Evolutionary conservation across 2,113 vertebrate genomes (phyloP).

Genomic region (Cyanistes caeruleus): DNA sequence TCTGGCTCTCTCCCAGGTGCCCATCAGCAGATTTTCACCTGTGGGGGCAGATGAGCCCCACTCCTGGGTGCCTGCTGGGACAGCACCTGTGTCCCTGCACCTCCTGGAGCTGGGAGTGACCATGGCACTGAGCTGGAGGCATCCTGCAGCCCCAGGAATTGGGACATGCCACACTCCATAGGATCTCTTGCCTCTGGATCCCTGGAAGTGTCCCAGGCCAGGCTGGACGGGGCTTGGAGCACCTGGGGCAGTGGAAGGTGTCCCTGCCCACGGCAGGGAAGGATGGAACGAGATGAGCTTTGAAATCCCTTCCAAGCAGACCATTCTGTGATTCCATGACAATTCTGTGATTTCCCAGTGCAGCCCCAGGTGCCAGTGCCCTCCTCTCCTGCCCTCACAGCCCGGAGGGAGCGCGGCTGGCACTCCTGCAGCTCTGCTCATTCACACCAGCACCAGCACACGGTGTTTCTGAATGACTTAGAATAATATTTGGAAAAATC

Average conservation of each 20-base stretch:
- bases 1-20: neutral
- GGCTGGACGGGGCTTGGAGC: neutral
- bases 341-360: neutral
- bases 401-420: neutral
- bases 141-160: neutral
- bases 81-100: neutral
- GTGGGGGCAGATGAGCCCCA: neutral
- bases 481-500: conserved; percentile 62
- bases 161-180: accelerated
- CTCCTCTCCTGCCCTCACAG: neutral
- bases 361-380: neutral
- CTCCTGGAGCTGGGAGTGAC: neutral
- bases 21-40: neutral
- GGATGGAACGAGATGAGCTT: neutral
- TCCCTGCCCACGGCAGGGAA: neutral
- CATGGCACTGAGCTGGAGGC: neutral
- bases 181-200: neutral
- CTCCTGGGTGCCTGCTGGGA: neutral
- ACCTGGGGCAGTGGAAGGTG: neutral
- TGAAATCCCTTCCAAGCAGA: neutral
- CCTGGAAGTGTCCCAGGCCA: neutral
- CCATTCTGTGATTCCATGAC: neutral
- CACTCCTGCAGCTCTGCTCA: neutral
- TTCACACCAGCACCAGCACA: conserved; percentile 43
- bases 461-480: conserved; percentile 52